Evolutionary conservation across 2,797 vertebrate genomes (phyloP), one percentile per base, ranked within the genome.

Genomic region (Schizothorax lantsangensis): DNA sequence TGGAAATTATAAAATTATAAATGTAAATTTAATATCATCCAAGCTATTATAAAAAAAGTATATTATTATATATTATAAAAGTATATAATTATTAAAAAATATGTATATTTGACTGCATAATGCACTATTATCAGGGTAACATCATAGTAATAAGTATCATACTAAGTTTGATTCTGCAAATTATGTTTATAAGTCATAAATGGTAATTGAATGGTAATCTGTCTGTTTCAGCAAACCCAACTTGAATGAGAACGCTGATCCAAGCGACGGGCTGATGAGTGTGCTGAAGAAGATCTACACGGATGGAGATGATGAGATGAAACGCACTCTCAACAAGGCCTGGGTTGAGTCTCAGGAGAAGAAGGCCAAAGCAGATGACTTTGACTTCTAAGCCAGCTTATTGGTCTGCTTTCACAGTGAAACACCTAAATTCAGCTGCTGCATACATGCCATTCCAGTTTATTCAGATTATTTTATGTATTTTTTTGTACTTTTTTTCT

Each of bases 241-340:
- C 6, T 2, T 88, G 0, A 96, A 98, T 26, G 94, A 94, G 10
- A 97, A 95, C 5, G 91, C 96, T 40, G 98, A 99, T 90, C 97
- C 98, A 38, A 96, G 97, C 43, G 98, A 98, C 0, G 98, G 98
- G 49, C 93, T 99, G 47, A 99, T 99, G 98, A 98, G 86, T 92
- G 96, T 99, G 93, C 91, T 99, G 87, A 99, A 98, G 92, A 98
- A 99, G 94, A 98, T 99, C 89, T 99, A 99, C 78, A 94, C 97
- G 0, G 98, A 99, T 11, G 98, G 98, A 75, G 97, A 99, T 6
- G 98, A 99, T n/a, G 98, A 99, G 47, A 99, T 99, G 97, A 99
- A 98, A 90, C 96, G 98, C 91, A 98, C 97, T 74, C 97, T 99
- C 94, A 99, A 98, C 94, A 99, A 99, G 95, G 98, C 97, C 59